Evolutionary conservation across 2,113 vertebrate genomes (phyloP).

Genomic region (Seriola aureovittata): DNA sequence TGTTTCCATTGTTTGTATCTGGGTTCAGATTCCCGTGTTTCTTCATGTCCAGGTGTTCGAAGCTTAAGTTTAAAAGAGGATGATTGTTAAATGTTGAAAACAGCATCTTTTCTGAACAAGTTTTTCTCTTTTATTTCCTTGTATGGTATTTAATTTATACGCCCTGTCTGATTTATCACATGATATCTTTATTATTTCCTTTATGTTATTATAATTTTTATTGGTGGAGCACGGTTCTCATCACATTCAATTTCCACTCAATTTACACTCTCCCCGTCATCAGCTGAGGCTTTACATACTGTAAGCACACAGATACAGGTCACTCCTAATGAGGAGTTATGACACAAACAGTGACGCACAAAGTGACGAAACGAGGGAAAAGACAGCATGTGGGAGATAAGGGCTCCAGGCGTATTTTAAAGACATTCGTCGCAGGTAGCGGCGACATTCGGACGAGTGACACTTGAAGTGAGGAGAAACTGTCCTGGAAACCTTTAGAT

Average conservation of each 20-base stretch:
- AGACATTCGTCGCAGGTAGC: conserved; percentile 54
- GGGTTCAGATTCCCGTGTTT: too few species aligned
- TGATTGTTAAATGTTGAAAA: too few species aligned
- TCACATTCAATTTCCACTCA: not conserved
- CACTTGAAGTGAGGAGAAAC: conserved; percentile 40
- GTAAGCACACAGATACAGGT: conserved; percentile 17
- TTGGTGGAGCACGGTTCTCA: not conserved
- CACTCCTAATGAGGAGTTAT: conserved; percentile 45
- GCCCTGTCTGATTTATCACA: not conserved
- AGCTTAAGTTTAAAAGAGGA: too few species aligned
- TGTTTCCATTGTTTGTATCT: too few species aligned
- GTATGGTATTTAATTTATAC: not conserved
- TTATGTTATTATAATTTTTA: not conserved
- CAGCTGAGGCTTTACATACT: not conserved
- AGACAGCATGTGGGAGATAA: conserved; percentile 62
- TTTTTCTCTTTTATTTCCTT: too few species aligned
- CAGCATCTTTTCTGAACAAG: too few species aligned
- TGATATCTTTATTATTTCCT: not conserved
- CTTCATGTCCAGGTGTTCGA: too few species aligned
- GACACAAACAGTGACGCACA: conserved; percentile 71
- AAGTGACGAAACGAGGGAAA: conserved; percentile 47
- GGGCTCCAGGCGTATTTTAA: conserved; percentile 46
- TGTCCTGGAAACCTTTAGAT: conserved; percentile 18
- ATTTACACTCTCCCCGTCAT: not conserved
- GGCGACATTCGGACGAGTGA: conserved; percentile 38